A percentile compares a stretch with the other conserved stretches of the same genome.
Evolutionary conservation across 2,797 vertebrate species (phyloP).

Genomic region (Coranthus polyacanthus): DNA sequence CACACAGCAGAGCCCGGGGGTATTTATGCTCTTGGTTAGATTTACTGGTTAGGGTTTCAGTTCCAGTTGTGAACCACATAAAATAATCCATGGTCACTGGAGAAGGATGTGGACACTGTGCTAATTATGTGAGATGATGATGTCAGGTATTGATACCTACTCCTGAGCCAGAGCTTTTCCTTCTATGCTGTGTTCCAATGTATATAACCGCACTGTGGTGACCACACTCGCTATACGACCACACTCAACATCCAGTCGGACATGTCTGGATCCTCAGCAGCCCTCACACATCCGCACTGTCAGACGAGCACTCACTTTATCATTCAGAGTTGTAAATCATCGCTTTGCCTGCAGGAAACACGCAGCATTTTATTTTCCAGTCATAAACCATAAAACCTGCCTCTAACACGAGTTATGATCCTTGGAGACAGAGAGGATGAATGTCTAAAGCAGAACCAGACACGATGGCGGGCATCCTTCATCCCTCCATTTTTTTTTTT

Average conservation of each 20-base stretch:
- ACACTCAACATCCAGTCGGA: slow-evolving; percentile 74
- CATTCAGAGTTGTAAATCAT: slow-evolving; percentile 83
- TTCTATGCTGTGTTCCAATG: slow-evolving; percentile 54
- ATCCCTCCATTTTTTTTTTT: slow-evolving; percentile 27
- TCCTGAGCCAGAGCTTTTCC: slow-evolving; percentile 59
- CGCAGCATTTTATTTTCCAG: slow-evolving; percentile 86
- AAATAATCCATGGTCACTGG: slow-evolving; percentile 73
- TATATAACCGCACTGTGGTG: slow-evolving; percentile 69
- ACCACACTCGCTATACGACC: slow-evolving; percentile 64
- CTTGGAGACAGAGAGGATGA: slow-evolving; percentile 79
- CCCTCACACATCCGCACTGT: slow-evolving; percentile 77
- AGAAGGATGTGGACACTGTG: slow-evolving; percentile 84
- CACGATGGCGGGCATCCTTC: slow-evolving; percentile 77
- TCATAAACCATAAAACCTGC: slow-evolving; percentile 85
- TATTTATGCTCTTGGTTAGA: slow-evolving; percentile 68
- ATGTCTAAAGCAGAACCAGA: slow-evolving; percentile 82
- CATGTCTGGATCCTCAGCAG: slow-evolving; percentile 74
- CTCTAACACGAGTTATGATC: slow-evolving; percentile 83
- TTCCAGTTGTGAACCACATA: slow-evolving; percentile 79
- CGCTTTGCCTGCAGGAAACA: slow-evolving; percentile 80
- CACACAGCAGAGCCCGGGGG: slow-evolving; percentile 51
- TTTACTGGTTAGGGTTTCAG: slow-evolving; percentile 65
- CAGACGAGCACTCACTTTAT: slow-evolving; percentile 81
- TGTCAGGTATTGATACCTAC: slow-evolving; percentile 81
- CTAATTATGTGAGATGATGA: slow-evolving; percentile 84